Base-by-base conservation (phyloP, 2,113 vertebrate genomes). In the Phrynosoma blainvillii region DNA sequence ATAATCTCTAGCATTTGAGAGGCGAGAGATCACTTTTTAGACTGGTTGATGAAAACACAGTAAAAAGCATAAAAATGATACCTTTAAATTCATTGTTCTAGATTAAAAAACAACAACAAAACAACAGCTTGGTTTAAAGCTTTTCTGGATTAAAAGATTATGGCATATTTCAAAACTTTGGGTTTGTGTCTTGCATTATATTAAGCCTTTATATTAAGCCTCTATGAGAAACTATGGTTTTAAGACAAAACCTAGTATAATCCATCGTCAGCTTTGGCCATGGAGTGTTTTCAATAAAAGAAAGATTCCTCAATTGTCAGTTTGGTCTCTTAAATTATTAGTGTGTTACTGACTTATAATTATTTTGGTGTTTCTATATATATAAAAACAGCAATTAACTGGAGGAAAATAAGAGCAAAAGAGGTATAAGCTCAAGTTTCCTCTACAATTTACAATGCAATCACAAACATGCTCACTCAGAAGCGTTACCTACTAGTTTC, bases 241-340 rank as follows among this genome's bases (percentile, higher is more conserved):
- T 94, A 93, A 93, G 95, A 90, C 93, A 94, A 94, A 89, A 54
- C 82, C 84, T 93, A 93, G 84, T 95, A 93, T 90, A 78, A 79
- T 91, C 93, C 85, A 92, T 85, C 94, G 90, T 25, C 93, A 94
- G 94, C 94, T 94, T 95, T 94, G 94, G 92, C 96, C 96, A 96
- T 94, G 94, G 95, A 94, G 95, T 96, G 94, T 93, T 95, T 93
- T 96, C 95, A 96, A 96, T 96, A 96, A 96, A 96, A 92, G 87
- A 93, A 93, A 95, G 86, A 94, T 95, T 92, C 90, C 94, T 95
- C 92, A 93, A 88, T 95, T 95, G 95, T 94, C 90, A 94, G 87
- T 92, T 94, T 96, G 90, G 93, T 94, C 94, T 96, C 94, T 82
- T 89, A 95, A 95, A 92, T 95, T 92, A 94, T 95, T 95, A 95